Conservation (phyloP, 2,113 vertebrate genomes). For the Paradisaea rubra region DNA sequence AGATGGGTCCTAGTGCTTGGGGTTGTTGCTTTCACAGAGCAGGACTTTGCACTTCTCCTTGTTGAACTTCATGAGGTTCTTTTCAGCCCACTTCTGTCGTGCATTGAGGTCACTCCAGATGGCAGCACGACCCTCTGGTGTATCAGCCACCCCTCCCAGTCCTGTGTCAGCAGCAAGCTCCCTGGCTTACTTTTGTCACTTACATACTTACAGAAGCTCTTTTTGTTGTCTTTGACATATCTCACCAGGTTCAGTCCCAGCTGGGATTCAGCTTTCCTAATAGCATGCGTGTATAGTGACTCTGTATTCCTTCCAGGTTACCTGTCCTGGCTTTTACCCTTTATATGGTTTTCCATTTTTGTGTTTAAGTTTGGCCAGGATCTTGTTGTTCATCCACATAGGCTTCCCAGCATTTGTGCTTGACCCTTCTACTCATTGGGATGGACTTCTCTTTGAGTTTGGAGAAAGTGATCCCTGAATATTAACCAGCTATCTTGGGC, state of each 20-base stretch:
- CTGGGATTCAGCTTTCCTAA: neutral
- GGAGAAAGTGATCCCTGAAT: neutral
- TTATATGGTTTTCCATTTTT: neutral
- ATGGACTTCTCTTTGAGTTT: neutral
- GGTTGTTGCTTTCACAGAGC: neutral
- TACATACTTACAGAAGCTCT: neutral
- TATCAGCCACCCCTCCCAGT: neutral
- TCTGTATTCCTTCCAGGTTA: neutral
- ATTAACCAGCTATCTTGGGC: neutral
- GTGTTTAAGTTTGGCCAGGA: neutral
- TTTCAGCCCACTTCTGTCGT: neutral
- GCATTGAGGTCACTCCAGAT: neutral
- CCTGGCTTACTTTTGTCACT: neutral
- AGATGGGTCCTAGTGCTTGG: rapidly evolving
- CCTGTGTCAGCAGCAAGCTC: neutral
- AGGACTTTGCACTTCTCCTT: neutral
- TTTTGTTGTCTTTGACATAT: neutral
- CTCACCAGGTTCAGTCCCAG: neutral
- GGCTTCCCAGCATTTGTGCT: neutral
- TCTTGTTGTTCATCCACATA: neutral
- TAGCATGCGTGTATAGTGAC: neutral
- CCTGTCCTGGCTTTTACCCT: neutral
- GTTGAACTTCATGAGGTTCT: neutral
- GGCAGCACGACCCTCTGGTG: neutral
- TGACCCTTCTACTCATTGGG: neutral